phyloP scores from a whole-genome alignment of 2,888 invertebrate genomes.

The Nomada goodeniana region DNA sequence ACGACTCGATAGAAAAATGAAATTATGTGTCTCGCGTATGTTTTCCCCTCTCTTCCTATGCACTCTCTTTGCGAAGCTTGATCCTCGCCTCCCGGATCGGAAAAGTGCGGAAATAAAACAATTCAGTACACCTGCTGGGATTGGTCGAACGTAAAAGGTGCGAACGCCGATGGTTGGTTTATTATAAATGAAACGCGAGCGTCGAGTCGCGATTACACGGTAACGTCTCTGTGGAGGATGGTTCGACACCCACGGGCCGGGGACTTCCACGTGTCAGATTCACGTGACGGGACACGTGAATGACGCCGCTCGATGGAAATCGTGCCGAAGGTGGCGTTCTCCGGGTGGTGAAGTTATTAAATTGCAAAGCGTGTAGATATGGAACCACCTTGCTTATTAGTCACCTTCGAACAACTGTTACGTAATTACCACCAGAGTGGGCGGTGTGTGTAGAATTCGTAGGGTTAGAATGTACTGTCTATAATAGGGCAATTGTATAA shows the following conservation, averaged over 20 bases:
- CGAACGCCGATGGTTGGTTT: too few relatives aligned
- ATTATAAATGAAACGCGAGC: constrained; percentile 45
- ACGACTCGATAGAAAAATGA: too few relatives aligned
- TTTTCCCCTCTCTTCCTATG: too few relatives aligned
- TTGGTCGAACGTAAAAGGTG: too few relatives aligned
- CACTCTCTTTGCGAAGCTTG: too few relatives aligned
- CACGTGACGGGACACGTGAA: constrained; percentile 69
- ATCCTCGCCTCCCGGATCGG: too few relatives aligned
- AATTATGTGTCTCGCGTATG: too few relatives aligned
- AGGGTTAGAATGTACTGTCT: too few relatives aligned
- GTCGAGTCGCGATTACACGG: constrained; percentile 32
- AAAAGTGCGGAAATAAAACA: too few relatives aligned
- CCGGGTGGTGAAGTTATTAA: constrained; percentile 57
- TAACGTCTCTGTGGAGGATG: constrained; percentile 45
- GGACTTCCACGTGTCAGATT: constrained; percentile 61
- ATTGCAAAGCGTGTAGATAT: constrained; percentile 42
- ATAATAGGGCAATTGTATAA: too few relatives aligned
- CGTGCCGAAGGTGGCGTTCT: constrained; percentile 48
- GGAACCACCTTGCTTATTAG: constrained; percentile 39
- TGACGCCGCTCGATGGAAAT: constrained; percentile 34
- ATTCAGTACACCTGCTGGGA: too few relatives aligned
- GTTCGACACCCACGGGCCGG: constrained; percentile 51
- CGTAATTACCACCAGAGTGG: constrained; percentile 16
- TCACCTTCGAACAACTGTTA: constrained; percentile 19
- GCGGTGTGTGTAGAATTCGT: too few relatives aligned